Evolutionary conservation across 2,888 invertebrate genomes (phyloP).

Genomic region (Agonopterix heracliana): DNA sequence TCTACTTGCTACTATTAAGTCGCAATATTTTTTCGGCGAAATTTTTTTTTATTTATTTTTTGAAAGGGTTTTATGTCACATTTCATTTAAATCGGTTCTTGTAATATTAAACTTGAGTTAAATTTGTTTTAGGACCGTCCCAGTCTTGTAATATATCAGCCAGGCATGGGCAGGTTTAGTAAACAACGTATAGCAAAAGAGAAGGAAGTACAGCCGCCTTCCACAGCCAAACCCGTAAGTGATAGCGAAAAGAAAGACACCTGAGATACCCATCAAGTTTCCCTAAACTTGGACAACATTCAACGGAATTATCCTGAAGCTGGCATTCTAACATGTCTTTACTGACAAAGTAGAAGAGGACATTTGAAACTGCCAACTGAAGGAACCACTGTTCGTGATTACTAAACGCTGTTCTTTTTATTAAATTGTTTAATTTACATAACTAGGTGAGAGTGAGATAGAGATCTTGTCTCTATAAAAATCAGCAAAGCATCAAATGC

Average conservation of each 20-base stretch:
- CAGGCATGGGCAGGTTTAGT: constrained; percentile 89
- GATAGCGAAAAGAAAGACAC: constrained; percentile 73
- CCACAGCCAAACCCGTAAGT: constrained; percentile 42
- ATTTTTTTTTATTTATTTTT: not conserved
- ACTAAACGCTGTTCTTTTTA: constrained; percentile 50
- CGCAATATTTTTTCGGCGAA: no score
- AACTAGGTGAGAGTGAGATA: constrained; percentile 43
- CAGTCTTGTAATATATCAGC: constrained; percentile 92
- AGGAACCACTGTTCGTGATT: constrained; percentile 54
- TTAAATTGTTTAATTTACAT: constrained; percentile 53
- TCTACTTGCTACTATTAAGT: no score
- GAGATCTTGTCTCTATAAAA: constrained; percentile 39
- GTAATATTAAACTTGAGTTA: no score
- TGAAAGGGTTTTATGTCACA: no score
- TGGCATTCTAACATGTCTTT: constrained; percentile 59
- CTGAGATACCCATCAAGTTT: constrained; percentile 46
- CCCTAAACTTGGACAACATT: constrained; percentile 68
- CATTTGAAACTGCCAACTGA: constrained; percentile 57
- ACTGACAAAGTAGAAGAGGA: constrained; percentile 52
- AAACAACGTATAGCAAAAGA: constrained; percentile 78
- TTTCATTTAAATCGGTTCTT: no score
- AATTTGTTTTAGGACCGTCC: constrained; percentile 85
- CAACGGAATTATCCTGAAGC: constrained; percentile 66
- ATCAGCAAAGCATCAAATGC: constrained; percentile 49
- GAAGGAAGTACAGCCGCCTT: constrained; percentile 44